phyloP scores from a whole-genome alignment of 2,113 vertebrate species.

The Oceanites oceanicus region DNA sequence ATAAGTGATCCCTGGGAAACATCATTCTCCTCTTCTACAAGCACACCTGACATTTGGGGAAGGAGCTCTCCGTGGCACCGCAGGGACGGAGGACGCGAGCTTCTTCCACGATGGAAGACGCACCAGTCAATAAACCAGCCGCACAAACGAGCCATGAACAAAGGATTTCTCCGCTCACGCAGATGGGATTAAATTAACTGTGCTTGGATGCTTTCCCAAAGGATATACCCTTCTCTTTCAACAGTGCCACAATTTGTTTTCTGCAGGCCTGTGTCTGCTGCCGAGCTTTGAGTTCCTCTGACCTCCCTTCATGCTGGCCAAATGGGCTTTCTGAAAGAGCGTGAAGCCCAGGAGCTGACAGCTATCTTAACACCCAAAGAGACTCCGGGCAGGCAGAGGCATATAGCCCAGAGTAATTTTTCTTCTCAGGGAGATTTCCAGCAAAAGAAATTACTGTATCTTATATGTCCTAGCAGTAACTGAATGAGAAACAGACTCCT shows the following conservation, averaged over 20 bases:
- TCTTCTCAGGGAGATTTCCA: neutral
- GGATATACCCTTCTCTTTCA: slow-evolving; percentile 6
- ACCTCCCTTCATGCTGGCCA: neutral
- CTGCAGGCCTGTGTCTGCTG: neutral
- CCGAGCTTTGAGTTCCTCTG: neutral
- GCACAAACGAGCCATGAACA: neutral
- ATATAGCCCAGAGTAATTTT: neutral
- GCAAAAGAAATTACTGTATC: neutral
- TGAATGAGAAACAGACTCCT: neutral
- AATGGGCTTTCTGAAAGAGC: neutral
- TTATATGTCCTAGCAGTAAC: neutral
- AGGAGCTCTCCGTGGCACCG: neutral
- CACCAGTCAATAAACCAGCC: neutral
- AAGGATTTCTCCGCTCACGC: neutral
- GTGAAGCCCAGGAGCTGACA: slow-evolving; percentile 7
- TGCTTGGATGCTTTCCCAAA: slow-evolving; percentile 42
- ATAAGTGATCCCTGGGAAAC: neutral
- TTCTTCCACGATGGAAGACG: rapidly evolving
- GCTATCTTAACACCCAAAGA: neutral
- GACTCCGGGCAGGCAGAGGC: neutral
- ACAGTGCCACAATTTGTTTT: neutral
- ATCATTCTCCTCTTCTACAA: neutral
- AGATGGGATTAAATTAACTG: slow-evolving; percentile 47
- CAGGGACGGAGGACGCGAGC: rapidly evolving
- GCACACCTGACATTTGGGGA: neutral